Base-by-base conservation (phyloP, 1,140 invertebrate genomes). In the Sarcophaga peregrina region DNA sequence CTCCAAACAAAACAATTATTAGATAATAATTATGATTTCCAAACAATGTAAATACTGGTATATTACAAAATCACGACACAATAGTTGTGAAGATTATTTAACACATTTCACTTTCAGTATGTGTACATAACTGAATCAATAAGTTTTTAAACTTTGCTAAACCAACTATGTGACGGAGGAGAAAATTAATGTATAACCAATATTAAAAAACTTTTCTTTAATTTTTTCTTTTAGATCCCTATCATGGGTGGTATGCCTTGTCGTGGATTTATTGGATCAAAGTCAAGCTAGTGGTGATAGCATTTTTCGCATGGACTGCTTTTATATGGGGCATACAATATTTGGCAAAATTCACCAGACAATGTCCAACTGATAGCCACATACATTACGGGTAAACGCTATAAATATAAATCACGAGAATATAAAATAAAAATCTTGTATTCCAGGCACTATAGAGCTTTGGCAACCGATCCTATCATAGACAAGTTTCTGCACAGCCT, bases 191-290 rank as follows among this genome's bases (percentile, higher is more conserved):
- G 4, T 4, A 37, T 37, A 37, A 37, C 1, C 25, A 37, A 37
- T 37, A 37, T 37, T 4, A 37, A 37, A 1, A 4, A 37, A 37
- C 25, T 37, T 37, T 37, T 37, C 25, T 37, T 37, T 37, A 7
- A 17, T 15, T 20, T 20, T 68, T 68, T 25, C 17, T 52, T 78
- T 17, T 50, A 78, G 75, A 78, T 50, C 75, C 75, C 7, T 48
- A 8, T 6, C 17, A 78, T 25, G 89, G 87, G 83, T 83, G 83
- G 82, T 58, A 85, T 82, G 85, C 89, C 10, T 54, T 90, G 47
- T 87, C 89, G 0, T 88, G 90, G 76, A 87, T 88, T 73, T 90
- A 90, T 78, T 90, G 87, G 88, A 84, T 90, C 52, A 90, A 90
- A 86, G 89, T 90, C 48, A 90, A 90, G 85, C 85, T 89, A 58